phyloP scores from a whole-genome alignment of 2,797 vertebrate genomes.

The Galagoides demidoff region DNA sequence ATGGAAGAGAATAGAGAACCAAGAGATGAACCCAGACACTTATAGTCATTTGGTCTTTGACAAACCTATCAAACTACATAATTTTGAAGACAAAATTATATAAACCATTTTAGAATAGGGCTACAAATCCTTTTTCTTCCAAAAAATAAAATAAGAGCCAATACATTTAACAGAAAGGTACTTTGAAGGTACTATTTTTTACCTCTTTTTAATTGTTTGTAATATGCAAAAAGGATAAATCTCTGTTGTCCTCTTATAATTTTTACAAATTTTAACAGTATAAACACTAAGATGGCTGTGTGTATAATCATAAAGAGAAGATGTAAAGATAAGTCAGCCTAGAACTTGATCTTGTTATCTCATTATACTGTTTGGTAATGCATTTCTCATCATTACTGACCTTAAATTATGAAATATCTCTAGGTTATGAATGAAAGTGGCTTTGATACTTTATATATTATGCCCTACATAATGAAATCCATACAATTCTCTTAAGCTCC shows the following conservation, averaged over 20 bases:
- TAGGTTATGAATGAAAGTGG: slow-evolving; percentile 17
- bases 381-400: slow-evolving; percentile 21
- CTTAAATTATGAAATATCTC: not conserved
- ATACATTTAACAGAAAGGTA: not conserved
- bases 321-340: not conserved
- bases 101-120: not conserved
- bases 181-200: not conserved
- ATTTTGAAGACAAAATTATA: slow-evolving; percentile 5
- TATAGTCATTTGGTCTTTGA: too few species aligned
- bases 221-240: not conserved
- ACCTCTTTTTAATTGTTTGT: slow-evolving; percentile 33
- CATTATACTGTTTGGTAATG: not conserved
- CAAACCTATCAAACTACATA: rapidly evolving
- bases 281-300: not conserved
- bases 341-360: not conserved
- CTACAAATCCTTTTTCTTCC: not conserved
- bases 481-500: not conserved
- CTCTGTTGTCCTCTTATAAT: not conserved
- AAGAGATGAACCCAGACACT: too few species aligned
- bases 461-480: not conserved
- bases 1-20: too few species aligned
- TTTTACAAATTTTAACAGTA: not conserved
- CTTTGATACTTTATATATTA: not conserved
- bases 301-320: not conserved
- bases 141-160: slow-evolving; percentile 12